Evolutionary conservation across 2,888 invertebrate genomes (phyloP), one percentile per base, ranked within the genome.

Genomic region (Acrocyrtus sp.): DNA sequence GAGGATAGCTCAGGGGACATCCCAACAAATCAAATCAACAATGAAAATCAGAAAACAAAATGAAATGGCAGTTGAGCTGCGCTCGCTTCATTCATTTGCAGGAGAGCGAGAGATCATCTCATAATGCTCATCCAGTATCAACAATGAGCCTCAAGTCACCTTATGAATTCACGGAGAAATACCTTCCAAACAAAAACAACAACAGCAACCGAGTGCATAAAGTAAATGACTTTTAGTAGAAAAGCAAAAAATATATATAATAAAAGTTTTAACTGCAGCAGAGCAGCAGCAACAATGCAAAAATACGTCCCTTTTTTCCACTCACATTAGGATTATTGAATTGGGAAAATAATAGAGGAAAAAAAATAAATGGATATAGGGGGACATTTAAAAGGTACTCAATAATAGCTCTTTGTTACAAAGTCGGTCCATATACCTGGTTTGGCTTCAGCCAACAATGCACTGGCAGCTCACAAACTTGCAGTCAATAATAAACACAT

Each of bases 401-500:
- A n/a, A n/a, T n/a, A n/a, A n/a, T n/a, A n/a, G n/a, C n/a, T n/a
- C n/a, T n/a, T n/a, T n/a, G n/a, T n/a, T n/a, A n/a, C n/a, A n/a
- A n/a, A n/a, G n/a, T n/a, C n/a, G n/a, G n/a, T n/a, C n/a, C n/a
- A n/a, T n/a, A n/a, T n/a, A n/a, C n/a, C n/a, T n/a, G n/a, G n/a
- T n/a, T n/a, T n/a, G n/a, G n/a, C n/a, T n/a, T n/a, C n/a, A n/a
- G n/a, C n/a, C n/a, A n/a, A n/a, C n/a, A n/a, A n/a, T n/a, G n/a
- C n/a, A n/a, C n/a, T n/a, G n/a, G n/a, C n/a, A n/a, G n/a, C n/a
- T n/a, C n/a, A n/a, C n/a, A n/a, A n/a, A 39, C 8, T 39, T 12
- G 24, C 24, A 27, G 24, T 22, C 24, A 41, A 51, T 62, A 62
- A 62, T 62, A 62, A 62, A 62, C 34, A 60, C 50, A 51, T 68